Conservation (phyloP, 2,113 vertebrate species). For the Odontophorus gujanensis region DNA sequence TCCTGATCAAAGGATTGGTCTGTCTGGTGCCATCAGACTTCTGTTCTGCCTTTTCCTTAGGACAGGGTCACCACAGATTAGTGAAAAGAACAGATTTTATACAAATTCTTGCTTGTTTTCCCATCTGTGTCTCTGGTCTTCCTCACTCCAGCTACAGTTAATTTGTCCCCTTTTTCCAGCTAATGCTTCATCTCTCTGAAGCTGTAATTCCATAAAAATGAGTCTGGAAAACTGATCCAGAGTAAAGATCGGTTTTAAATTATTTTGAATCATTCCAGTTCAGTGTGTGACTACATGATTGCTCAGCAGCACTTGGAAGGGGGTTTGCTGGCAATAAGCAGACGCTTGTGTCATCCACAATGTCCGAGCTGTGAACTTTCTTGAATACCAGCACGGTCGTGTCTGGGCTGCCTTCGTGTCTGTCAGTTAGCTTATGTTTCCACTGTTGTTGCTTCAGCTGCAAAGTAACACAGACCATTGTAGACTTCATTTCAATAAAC, state of each 20-base stretch:
- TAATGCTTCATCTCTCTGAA: background rate
- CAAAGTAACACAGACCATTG: background rate
- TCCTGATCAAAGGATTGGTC: background rate
- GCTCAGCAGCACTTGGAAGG: background rate
- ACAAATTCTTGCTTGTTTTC: background rate
- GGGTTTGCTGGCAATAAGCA: background rate
- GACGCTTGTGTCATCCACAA: background rate
- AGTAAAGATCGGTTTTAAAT: background rate
- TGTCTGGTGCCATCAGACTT: background rate
- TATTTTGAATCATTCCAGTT: background rate
- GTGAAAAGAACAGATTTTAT: background rate
- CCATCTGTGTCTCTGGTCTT: background rate
- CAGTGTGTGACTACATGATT: background rate
- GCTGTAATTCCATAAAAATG: background rate
- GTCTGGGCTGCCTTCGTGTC: background rate
- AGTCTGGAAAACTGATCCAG: background rate
- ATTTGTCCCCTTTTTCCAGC: background rate
- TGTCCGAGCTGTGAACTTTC: background rate
- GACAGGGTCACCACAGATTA: background rate
- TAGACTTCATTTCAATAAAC: background rate
- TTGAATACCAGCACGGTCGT: background rate
- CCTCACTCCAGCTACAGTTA: background rate
- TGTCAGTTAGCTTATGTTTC: background rate
- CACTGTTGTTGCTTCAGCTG: background rate
- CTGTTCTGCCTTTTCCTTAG: background rate